Conservation (phyloP, 2,113 vertebrate species). For the Vidua macroura region DNA sequence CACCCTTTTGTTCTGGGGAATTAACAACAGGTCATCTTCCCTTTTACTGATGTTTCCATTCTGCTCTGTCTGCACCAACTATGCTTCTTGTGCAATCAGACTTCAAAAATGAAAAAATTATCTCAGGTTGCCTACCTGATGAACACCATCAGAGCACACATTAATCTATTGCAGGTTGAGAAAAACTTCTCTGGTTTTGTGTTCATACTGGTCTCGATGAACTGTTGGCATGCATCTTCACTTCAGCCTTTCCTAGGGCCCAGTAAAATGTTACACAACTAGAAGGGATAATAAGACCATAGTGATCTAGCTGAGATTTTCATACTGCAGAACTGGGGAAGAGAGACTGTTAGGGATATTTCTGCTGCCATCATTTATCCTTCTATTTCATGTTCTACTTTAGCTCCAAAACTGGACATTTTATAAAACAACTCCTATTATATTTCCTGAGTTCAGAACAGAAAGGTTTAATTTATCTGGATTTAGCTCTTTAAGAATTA, state of each 20-base stretch:
- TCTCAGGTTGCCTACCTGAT: background rate
- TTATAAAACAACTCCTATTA: background rate
- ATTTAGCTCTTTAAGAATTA: background rate
- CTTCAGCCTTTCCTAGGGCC: background rate
- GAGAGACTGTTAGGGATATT: fast-evolving
- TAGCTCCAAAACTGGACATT: background rate
- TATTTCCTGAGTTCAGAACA: background rate
- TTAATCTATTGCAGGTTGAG: background rate
- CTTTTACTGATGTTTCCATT: background rate
- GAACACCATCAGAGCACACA: background rate
- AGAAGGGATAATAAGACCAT: background rate
- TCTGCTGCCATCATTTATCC: background rate
- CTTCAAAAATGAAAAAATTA: background rate
- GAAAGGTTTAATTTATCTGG: background rate
- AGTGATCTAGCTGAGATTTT: background rate
- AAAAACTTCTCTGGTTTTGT: background rate
- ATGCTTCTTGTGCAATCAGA: background rate
- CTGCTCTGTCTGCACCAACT: background rate
- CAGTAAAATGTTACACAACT: background rate
- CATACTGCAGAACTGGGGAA: background rate
- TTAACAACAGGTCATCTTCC: background rate
- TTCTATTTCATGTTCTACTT: background rate
- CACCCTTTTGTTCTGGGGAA: background rate
- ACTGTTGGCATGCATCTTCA: background rate
- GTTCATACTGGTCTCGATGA: background rate